Percentiles rank a stretch among this genome's conserved stretches.
These are phyloP conservation scores for Ichneumoninae sp. DNA, from an alignment of 2,888 invertebrate species.

Conservation along the genomic window DNA sequence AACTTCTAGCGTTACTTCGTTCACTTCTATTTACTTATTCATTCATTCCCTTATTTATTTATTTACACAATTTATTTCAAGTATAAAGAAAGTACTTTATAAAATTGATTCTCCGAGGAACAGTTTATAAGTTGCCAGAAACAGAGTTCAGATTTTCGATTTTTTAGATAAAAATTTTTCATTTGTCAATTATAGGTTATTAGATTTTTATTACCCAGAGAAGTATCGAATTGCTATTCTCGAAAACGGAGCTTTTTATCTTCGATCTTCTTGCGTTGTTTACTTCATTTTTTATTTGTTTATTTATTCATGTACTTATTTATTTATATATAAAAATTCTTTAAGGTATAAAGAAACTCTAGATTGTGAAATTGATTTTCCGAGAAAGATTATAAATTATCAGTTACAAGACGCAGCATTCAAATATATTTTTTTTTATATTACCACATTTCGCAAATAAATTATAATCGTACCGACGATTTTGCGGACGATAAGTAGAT, in stretches of 20 bases:
- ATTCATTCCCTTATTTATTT: background rate
- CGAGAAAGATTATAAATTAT: background rate
- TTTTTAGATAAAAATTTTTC: too few relatives aligned
- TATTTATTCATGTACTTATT: too few relatives aligned
- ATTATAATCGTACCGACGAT: background rate
- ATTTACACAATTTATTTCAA: background rate
- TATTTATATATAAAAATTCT: too few relatives aligned
- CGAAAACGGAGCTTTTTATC: background rate
- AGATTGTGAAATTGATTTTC: background rate
- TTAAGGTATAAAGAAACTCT: background rate
- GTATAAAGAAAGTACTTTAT: background rate
- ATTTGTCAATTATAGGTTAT: too few relatives aligned
- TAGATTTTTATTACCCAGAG: background rate
- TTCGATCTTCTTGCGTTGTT: background rate
- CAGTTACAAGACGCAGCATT: background rate
- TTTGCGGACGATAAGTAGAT: background rate
- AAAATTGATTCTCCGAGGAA: too few relatives aligned
- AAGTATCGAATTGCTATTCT: conserved; percentile 1
- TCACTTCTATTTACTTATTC: background rate
- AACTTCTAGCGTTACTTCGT: background rate
- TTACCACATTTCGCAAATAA: background rate
- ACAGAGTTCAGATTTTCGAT: too few relatives aligned
- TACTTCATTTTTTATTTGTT: background rate
- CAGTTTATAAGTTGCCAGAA: too few relatives aligned
- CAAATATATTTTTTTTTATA: background rate